Evolutionary conservation across 2,888 invertebrate genomes (phyloP), one percentile per base, ranked within the genome.

Genomic region (Parnassius glacialis): DNA sequence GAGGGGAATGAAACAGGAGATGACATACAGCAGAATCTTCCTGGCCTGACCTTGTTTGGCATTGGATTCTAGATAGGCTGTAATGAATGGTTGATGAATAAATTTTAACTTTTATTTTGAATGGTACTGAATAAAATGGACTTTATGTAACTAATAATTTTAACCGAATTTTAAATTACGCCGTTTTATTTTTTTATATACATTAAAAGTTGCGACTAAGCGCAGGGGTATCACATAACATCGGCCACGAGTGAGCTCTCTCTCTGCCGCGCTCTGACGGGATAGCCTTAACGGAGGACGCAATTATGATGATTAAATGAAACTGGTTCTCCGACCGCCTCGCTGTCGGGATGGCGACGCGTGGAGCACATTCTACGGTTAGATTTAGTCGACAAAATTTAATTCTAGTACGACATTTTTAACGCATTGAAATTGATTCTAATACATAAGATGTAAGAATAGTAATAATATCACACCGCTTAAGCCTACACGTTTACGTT

Each of bases 271-370:
- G 54, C 50, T 60, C 54, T 72, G 76, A 71, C 75, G 79, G 79
- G 80, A 81, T 83, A 83, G 83, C 81, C 79, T 87, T 86, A 87
- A 85, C 87, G 86, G 87, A 83, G 87, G 87, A 84, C 84, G 86
- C 88, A 90, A 90, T 90, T 89, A 89, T 87, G 85, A 89, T 89
- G 90, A 89, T 90, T 89, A 87, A 85, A 85, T 80, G 80, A 84
- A 90, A 90, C 90, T 87, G 87, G 90, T 90, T 89, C 80, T 80
- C 70, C 73, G 74, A 67, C 79, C 55, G 25, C 57, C 57, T 42
- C 53, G 67, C 20, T 58, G 60, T 61, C 48, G 78, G 79, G 81
- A 80, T 75, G 77, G 76, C 75, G 81, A 76, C 74, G 79, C 74
- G 71, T 76, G 73, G 70, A 79, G 80, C 73, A 76, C 74, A 80